These are phyloP conservation scores for Tachuris rubrigastra DNA, from an alignment of 2,113 vertebrate genomes.

Conservation along the genomic window DNA sequence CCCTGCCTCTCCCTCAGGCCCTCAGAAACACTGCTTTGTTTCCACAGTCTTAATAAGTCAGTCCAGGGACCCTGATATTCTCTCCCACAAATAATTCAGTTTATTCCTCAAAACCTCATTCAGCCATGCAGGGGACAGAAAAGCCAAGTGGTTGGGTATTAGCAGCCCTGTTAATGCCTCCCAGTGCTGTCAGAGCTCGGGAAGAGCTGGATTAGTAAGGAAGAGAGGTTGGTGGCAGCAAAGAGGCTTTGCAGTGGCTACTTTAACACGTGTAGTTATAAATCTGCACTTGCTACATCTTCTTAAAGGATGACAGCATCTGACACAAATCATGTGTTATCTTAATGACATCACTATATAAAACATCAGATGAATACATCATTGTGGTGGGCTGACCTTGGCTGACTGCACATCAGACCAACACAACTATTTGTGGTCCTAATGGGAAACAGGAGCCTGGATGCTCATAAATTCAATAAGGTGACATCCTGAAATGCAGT, in stretches of 20 bases:
- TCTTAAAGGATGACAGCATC: neutral
- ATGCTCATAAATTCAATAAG: conserved; percentile 10
- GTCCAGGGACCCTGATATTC: neutral
- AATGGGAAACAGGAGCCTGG: neutral
- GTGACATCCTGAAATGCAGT: neutral
- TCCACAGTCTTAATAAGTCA: neutral
- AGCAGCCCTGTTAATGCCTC: neutral
- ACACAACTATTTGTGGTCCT: neutral
- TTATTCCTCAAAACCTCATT: neutral
- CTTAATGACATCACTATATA: neutral
- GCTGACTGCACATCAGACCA: neutral
- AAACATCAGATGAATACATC: neutral
- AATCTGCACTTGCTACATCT: neutral
- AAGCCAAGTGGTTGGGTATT: neutral
- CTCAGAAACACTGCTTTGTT: neutral
- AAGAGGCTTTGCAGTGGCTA: neutral
- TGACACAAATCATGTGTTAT: neutral
- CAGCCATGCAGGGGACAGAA: neutral
- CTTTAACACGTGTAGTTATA: neutral
- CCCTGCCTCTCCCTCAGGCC: neutral
- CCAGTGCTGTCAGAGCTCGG: neutral
- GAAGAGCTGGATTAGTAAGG: neutral
- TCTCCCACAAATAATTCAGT: neutral
- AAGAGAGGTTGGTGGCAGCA: neutral
- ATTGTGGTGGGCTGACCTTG: neutral